Base-by-base conservation (phyloP, 2,113 vertebrate species). In the Lethenteron reissneri region DNA sequence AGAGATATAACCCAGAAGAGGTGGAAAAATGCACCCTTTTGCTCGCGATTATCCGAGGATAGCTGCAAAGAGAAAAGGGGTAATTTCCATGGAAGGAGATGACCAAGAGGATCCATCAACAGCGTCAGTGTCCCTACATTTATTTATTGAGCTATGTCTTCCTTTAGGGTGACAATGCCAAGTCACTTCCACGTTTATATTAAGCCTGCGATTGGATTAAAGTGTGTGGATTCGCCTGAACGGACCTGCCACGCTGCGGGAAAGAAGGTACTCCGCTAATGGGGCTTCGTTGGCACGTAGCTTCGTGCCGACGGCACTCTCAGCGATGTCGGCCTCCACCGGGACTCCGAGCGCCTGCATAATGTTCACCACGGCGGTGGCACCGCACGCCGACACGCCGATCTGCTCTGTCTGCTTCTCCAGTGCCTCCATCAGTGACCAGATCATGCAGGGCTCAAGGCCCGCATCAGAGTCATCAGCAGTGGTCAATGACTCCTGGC, bases 401-500 rank as follows among this genome's bases (percentile, higher is more conserved):
- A 83, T 84, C 80, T 85, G 84, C 70, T 79, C 74, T 1, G 81
- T 83, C 76, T 84, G 81, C 73, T 77, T 81, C 77, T 82, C 77
- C 57, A 81, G 57, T 2, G 84, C 83, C 77, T 84, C 82, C 73
- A 77, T 78, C 70, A 83, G 13, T 72, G 81, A 80, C 83, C 84
- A 85, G 75, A 85, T 75, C 80, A 85, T 83, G 73, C 80, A 80
- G 9, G 58, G 58, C 4, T 57, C 56, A 69, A 70, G 72, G 10
- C 72, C 71, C 13, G 71, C 71, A 12, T 62, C 70, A 9, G 76
- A 73, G 1, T 19, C 72, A 3, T 57, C 75, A 21, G 15, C 71
- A 41, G 41, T 41, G 41, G 41, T 41, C 41, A 41, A 41, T 41
- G 41, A 41, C 41, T 41, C 41, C 41, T 41, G 41, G 41, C 41